Evolutionary conservation across 1,140 invertebrate species (phyloP), one percentile per base, ranked within the genome.

Genomic region (Dolichoris vasculosae): DNA sequence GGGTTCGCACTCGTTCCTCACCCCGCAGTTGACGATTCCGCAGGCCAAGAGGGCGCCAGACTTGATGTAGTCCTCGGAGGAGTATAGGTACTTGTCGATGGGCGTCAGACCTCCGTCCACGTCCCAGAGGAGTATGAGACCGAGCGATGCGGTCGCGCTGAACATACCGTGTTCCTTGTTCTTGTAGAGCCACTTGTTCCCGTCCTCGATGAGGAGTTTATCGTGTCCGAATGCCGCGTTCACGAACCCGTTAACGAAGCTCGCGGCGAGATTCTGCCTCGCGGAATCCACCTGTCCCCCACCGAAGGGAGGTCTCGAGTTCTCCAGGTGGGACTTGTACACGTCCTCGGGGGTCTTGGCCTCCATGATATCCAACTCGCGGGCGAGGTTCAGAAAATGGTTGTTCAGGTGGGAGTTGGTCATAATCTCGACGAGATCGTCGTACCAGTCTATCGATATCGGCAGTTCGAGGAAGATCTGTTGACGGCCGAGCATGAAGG

Each of bases 161-260:
- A 99, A 93, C 98, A 99, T 99, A 71, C 97, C 99, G 93, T 99
- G 98, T 92, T 99, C 99, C 94, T 99, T 99, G 92, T 99, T 99
- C 91, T 99, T 99, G 90, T 99, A 99, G 88, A 99, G 95, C 99
- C 99, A 99, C 90, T 99, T 99, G 89, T 98, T 99, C 6, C 98
- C 98, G 93, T 99, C 98, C 89, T 99, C 98, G 87, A 98, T 97
- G 17, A 99, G 95, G 0, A 99, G 94, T 93, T 99, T 99, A 91
- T 99, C 99, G 48, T 98, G 96, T 1, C 99, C 98, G 94, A 99
- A 99, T 2, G 97, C 99, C 75, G 98, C 98, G 92, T 99, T 99
- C 0, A 99, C 99, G 92, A 99, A 99, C 17, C 99, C 99, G 94
- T 99, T 99, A 0, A 99, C 99, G 93, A 99, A 99, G 83, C 98